phyloP scores from a whole-genome alignment of 1,140 invertebrate genomes.

The Drosophila rufa region DNA sequence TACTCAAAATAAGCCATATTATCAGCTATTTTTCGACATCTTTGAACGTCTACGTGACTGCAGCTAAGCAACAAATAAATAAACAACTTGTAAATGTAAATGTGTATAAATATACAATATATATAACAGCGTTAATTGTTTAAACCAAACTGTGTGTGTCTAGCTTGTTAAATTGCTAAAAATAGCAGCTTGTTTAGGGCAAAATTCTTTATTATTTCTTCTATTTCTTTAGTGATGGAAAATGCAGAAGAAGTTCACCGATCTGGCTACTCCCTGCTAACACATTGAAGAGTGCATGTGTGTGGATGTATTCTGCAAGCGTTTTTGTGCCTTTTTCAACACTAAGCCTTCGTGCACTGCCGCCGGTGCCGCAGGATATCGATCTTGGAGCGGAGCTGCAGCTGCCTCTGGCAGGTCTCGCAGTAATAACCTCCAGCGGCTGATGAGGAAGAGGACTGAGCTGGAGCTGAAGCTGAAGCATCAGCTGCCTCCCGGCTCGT shows the following conservation, averaged over 20 bases:
- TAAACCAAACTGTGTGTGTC: not conserved
- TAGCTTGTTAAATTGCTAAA: no score
- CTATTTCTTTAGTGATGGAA: not conserved
- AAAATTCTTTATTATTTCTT: not conserved
- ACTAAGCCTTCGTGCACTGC: conserved; percentile 76
- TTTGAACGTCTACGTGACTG: not conserved
- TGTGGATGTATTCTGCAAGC: no score
- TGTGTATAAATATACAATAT: conserved; percentile 4
- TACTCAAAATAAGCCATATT: not conserved
- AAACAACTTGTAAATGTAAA: not conserved
- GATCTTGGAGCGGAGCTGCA: conserved; percentile 89
- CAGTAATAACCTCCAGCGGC: conserved; percentile 88
- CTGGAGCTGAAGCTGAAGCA: not conserved
- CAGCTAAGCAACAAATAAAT: not conserved
- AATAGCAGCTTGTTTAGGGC: no score
- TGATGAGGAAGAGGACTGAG: not conserved
- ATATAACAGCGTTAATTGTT: not conserved
- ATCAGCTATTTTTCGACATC: not conserved
- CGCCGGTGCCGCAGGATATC: conserved; percentile 92
- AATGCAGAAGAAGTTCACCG: no score
- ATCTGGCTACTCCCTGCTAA: no score
- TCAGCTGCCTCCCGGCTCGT: not conserved
- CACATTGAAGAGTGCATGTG: no score
- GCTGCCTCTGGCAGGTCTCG: conserved; percentile 88
- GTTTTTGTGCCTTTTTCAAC: no score